These are phyloP conservation scores for Cephus cinctus DNA, from an alignment of 1,140 invertebrate genomes.

Conservation along the genomic window DNA sequence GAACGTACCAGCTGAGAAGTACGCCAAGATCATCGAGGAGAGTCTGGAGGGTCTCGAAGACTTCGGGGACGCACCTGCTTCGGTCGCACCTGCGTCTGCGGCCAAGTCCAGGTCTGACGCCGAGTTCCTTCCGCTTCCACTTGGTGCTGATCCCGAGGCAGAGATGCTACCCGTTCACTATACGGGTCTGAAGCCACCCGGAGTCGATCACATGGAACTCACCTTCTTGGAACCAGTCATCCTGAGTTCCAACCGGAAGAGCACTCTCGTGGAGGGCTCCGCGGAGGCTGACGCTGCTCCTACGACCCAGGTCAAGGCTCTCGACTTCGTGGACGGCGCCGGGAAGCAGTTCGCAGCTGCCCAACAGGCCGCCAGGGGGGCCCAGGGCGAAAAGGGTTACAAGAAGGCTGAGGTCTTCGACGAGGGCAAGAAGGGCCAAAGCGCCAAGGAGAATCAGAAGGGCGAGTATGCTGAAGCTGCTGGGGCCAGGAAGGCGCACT, in stretches of 20 bases:
- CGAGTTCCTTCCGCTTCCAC: background rate
- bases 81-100: background rate
- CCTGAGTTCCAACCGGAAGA: conserved; percentile 5
- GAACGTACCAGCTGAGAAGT: conserved; percentile 8
- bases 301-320: background rate
- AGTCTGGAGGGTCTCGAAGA: background rate
- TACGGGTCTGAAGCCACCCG: conserved; percentile 38
- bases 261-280: background rate
- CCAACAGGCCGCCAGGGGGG: conserved; percentile 1
- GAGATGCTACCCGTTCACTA: conserved; percentile 47
- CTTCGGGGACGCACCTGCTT: background rate
- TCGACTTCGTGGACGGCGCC: background rate
- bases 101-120: background rate
- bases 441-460: conserved; percentile 24
- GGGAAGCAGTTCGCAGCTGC: background rate
- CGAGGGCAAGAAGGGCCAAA: conserved; percentile 29
- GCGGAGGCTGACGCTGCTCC: conserved; percentile 1
- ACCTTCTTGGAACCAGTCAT: conserved; percentile 14
- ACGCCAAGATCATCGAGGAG: background rate
- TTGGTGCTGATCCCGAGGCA: conserved; percentile 36
- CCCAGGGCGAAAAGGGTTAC: conserved; percentile 26
- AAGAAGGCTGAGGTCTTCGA: conserved; percentile 29
- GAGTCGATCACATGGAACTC: conserved; percentile 49
- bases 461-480: conserved; percentile 4
- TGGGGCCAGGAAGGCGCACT: conserved; percentile 11